Conservation (phyloP, 2,113 vertebrate genomes). For the Gymnorhina tibicen region DNA sequence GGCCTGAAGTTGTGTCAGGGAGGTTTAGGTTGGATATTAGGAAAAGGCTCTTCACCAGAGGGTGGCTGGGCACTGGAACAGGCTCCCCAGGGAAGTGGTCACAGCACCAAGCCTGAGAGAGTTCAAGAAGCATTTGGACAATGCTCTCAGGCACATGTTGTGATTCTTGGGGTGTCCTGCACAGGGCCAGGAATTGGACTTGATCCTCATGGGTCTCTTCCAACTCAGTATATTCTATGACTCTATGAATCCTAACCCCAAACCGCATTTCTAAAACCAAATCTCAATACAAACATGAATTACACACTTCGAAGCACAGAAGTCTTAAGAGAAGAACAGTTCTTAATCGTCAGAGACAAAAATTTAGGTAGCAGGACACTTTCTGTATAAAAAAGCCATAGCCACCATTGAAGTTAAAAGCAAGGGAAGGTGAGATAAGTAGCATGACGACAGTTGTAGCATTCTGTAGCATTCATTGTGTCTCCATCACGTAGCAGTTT, state of each 20-base stretch:
- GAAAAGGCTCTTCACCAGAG: not conserved
- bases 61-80: rapidly evolving
- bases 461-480: not conserved
- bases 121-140: not conserved
- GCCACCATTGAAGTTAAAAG: not conserved
- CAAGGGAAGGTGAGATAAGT: not conserved
- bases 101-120: not conserved
- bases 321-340: not conserved
- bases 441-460: not conserved
- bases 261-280: not conserved
- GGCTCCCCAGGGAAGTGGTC: not conserved
- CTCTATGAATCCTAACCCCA: not conserved
- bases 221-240: not conserved
- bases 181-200: not conserved
- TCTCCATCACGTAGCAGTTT: not conserved
- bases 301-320: not conserved
- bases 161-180: not conserved
- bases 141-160: not conserved
- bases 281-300: not conserved
- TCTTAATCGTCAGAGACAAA: not conserved
- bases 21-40: not conserved
- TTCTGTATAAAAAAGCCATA: not conserved
- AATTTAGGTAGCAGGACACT: not conserved
- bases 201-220: not conserved
- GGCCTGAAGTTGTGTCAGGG: not conserved